Percentiles rank a stretch among this genome's conserved stretches.
Conservation (phyloP, 2,113 vertebrate species). For the Corythoichthys haematopterus region DNA sequence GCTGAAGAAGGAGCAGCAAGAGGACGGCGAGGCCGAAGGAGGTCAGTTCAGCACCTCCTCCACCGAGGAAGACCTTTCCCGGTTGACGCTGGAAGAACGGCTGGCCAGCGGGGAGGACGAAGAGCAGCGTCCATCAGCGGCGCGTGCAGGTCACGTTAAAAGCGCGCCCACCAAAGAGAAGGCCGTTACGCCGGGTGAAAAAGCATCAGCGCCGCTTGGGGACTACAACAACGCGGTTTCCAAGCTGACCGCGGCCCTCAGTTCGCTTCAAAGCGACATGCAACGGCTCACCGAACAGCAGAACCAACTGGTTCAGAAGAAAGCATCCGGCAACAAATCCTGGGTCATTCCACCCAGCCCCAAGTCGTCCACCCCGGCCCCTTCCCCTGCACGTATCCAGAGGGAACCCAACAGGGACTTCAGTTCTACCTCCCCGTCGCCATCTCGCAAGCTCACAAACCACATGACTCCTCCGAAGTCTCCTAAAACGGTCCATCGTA, state of each 20-base stretch:
- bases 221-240: slow-evolving; percentile 88
- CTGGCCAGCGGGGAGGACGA: slow-evolving; percentile 67
- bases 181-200: slow-evolving; percentile 43
- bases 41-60: slow-evolving; percentile 43
- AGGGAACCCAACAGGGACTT: slow-evolving; percentile 64
- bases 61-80: slow-evolving; percentile 60
- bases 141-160: slow-evolving; percentile 27
- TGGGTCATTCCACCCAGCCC: slow-evolving; percentile 76
- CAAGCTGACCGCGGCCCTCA: slow-evolving; percentile 82
- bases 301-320: slow-evolving; percentile 77
- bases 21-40: slow-evolving; percentile 43
- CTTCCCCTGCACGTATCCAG: slow-evolving; percentile 51
- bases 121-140: slow-evolving; percentile 30
- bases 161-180: slow-evolving; percentile 62
- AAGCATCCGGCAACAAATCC: slow-evolving; percentile 61
- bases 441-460: slow-evolving; percentile 67
- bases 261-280: slow-evolving; percentile 85
- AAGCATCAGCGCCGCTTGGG: slow-evolving; percentile 71
- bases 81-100: slow-evolving; percentile 63
- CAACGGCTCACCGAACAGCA: slow-evolving; percentile 85
- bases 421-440: slow-evolving; percentile 74
- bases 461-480: slow-evolving; percentile 66
- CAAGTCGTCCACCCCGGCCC: slow-evolving; percentile 49
- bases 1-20: slow-evolving; percentile 73
- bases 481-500: slow-evolving; percentile 64